Percentiles rank a stretch among this genome's conserved stretches.
Conservation (phyloP, 1,140 invertebrate species). For the Triops longicaudatus region DNA sequence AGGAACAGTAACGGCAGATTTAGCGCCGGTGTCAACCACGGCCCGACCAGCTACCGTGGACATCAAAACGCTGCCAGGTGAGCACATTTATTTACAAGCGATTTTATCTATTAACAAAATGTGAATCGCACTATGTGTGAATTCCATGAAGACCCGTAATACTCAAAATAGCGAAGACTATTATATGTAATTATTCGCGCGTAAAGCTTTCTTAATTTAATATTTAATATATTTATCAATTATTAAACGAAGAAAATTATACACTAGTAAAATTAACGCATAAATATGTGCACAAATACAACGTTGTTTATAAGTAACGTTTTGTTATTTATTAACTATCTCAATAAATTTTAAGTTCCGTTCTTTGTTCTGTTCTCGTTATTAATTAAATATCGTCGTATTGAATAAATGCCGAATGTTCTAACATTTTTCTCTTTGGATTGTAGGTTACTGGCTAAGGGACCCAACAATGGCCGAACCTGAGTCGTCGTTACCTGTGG, state of each 20-base stretch:
- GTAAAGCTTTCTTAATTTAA: no score
- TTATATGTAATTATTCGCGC: not conserved
- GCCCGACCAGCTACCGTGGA: constrained; percentile 25
- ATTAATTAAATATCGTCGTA: no score
- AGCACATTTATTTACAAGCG: not conserved
- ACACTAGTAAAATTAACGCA: no score
- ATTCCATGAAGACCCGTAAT: not conserved
- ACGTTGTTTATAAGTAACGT: no score
- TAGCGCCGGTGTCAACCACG: constrained; percentile 20
- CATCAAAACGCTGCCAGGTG: constrained; percentile 28
- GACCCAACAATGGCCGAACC: constrained; percentile 21
- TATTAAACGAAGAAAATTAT: not conserved
- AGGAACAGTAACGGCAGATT: not conserved
- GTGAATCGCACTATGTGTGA: not conserved
- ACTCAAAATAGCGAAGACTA: no score
- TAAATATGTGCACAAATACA: not conserved
- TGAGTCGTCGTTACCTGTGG: constrained; percentile 10
- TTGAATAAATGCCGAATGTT: not conserved
- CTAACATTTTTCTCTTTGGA: not conserved
- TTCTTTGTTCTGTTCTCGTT: no score
- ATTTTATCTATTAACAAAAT: not conserved
- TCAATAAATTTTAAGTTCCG: no score
- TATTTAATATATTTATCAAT: not conserved
- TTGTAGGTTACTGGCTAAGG: constrained; percentile 24
- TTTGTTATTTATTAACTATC: no score